Percentiles rank a stretch among this genome's conserved stretches.
phyloP scores from a whole-genome alignment of 2,888 invertebrate species.

The Synergus laeviventris region DNA sequence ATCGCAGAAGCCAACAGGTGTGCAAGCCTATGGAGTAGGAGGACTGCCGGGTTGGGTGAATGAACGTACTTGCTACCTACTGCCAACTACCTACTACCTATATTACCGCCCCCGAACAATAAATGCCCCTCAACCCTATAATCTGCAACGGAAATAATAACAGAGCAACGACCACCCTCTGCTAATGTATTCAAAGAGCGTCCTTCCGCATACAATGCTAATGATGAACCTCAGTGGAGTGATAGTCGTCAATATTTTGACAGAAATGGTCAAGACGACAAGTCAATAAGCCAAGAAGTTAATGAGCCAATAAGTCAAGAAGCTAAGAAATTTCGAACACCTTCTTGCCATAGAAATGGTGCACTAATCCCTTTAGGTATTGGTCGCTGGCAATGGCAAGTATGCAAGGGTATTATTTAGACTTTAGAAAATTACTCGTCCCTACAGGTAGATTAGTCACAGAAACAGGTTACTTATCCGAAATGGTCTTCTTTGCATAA shows the following conservation, averaged over 20 bases:
- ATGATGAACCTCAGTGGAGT: neutral
- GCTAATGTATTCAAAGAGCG: neutral
- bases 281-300: neutral
- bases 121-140: constrained; percentile 68
- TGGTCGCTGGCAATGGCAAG: neutral
- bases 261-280: constrained; percentile 10
- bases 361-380: neutral
- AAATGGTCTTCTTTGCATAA: neutral
- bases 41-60: constrained; percentile 19
- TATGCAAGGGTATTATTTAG: no score
- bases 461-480: neutral
- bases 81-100: constrained; percentile 46
- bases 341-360: constrained; percentile 2
- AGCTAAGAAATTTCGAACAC: neutral
- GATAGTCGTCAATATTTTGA: constrained; percentile 11
- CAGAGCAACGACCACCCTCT: constrained; percentile 26
- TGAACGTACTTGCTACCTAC: neutral
- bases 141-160: constrained; percentile 70
- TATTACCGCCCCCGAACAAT: constrained; percentile 65
- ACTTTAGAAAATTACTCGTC: neutral
- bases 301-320: neutral
- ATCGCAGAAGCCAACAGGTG: constrained; percentile 75
- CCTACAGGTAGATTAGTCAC: neutral
- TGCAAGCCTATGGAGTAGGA: constrained; percentile 64
- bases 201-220: neutral